Base-by-base conservation (phyloP, 2,888 invertebrate species). In the Drosophila buzzatii region DNA sequence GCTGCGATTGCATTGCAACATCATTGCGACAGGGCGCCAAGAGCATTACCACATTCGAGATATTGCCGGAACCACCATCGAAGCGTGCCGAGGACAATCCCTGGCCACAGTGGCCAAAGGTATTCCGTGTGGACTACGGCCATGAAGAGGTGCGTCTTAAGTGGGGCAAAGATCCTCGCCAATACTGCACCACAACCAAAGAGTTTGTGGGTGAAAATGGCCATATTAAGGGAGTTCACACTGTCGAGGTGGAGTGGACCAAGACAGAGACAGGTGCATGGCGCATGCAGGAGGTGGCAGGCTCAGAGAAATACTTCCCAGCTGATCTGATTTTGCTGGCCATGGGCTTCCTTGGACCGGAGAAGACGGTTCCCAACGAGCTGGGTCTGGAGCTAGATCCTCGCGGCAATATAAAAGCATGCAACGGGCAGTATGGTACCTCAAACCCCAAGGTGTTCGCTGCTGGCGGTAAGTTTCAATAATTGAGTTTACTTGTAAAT, bases 321-420 rank as follows among this genome's bases (percentile, higher is more conserved):
- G 97, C 98, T 61, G 98, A 99, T 92, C 94, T 99, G 75, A 97
- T 99, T 64, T 94, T 99, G 74, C 94, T 99, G 57, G 99, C 99
- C 4, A 99, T 99, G 99, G 99, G 99, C 87, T 99, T 99, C 95
- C 94, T 99, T 72, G 99, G 99, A 0, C 99, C 99, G 0, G 99
- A 99, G 94, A 95, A 97, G 91, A 96, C 96, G 71, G 96, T 99
- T 62, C 96, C 98, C 56, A 95, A 95, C 82, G 97, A 99, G 92
- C 93, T 95, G 4, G 94, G 94, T 95, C 93, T 99, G 45, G 96
- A 97, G 45, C 94, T 98, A 89, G 99, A 99, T 93, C 96, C 97
- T 0, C 95, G 99, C 74, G 98, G 98, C 88, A 99, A 99, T 94
- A 96, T 98, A 81, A 96, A 97, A 88, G 98, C 98, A 0, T 95